Evolutionary conservation across 1,140 invertebrate species (phyloP).

Genomic region (Nymphalis io): DNA sequence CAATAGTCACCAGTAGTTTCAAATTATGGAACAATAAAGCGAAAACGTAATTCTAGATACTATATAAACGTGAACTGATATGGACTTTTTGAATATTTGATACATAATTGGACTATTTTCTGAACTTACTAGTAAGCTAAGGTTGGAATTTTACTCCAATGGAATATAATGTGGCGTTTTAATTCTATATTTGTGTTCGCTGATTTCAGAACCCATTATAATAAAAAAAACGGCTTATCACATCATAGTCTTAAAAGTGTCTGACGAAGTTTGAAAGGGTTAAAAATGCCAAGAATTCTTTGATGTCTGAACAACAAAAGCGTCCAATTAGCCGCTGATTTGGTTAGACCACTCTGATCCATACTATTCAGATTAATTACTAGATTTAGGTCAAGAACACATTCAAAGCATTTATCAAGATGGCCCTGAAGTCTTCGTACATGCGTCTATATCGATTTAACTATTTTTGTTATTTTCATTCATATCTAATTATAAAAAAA

Average conservation of each 20-base stretch:
- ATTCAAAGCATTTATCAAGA: neutral
- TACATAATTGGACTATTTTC: too few relatives aligned
- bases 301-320: conserved; percentile 10
- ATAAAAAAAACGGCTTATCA: neutral
- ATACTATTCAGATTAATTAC: conserved; percentile 20
- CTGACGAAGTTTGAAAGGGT: neutral
- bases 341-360: conserved; percentile 13
- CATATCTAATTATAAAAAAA: neutral
- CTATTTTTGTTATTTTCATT: neutral
- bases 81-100: too few relatives aligned
- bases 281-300: neutral
- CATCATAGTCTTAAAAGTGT: neutral
- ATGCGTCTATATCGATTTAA: neutral
- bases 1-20: neutral
- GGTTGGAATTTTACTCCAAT: too few relatives aligned
- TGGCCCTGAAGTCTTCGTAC: neutral
- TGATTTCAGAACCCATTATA: neutral
- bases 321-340: conserved; percentile 13
- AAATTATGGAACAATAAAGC: neutral
- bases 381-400: conserved; percentile 16
- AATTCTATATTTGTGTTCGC: too few relatives aligned
- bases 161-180: too few relatives aligned
- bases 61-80: neutral
- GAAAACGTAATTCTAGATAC: neutral
- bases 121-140: too few relatives aligned